Base-by-base conservation (phyloP, 37 sponge, comb jelly and placozoan species). In the Spongilla lacustris region DNA sequence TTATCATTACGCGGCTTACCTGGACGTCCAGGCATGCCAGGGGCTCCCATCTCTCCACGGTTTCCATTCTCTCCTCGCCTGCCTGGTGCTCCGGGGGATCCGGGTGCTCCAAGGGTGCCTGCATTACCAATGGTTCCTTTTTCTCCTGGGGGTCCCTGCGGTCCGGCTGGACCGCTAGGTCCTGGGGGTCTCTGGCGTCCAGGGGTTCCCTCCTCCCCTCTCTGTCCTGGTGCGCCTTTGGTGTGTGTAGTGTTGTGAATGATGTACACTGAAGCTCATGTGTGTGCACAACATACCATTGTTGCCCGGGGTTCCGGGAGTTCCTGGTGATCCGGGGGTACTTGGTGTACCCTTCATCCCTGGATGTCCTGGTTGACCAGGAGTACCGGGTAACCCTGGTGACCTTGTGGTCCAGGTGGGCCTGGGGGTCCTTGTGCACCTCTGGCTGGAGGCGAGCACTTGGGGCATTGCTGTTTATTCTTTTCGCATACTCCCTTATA, bases 81-180 rank as follows among this genome's bases (percentile, higher is more conserved):
- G n/a, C n/a, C n/a, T n/a, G n/a, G n/a, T n/a, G n/a, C n/a, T n/a
- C n/a, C n/a, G n/a, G n/a, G n/a, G n/a, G n/a, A n/a, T n/a, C n/a
- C n/a, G n/a, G n/a, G n/a, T n/a, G n/a, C n/a, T n/a, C n/a, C n/a
- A n/a, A n/a, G n/a, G n/a, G n/a, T n/a, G n/a, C n/a, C n/a, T n/a
- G n/a, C n/a, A 8, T 67, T 23, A 68, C 81, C 81, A 17, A 46
- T 69, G 25, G 68, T 67, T 29, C 81, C 81, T 70, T 68, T 34
- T 10, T 11, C 37, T 32, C 81, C 81, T 32, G 69, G 81, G 35
- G 68, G 8, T 26, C 81, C 81, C 68, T 67, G 81, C 8, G 71
- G 69, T 11, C 81, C 81, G 13, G 25, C 1, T 81, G 69, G 81
- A 29, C 81, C 81, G 4, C 25, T 24, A 5, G 25, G 19, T 21